Evolutionary conservation across 2,113 vertebrate genomes (phyloP).

Genomic region (Ramphastos sulfuratus): DNA sequence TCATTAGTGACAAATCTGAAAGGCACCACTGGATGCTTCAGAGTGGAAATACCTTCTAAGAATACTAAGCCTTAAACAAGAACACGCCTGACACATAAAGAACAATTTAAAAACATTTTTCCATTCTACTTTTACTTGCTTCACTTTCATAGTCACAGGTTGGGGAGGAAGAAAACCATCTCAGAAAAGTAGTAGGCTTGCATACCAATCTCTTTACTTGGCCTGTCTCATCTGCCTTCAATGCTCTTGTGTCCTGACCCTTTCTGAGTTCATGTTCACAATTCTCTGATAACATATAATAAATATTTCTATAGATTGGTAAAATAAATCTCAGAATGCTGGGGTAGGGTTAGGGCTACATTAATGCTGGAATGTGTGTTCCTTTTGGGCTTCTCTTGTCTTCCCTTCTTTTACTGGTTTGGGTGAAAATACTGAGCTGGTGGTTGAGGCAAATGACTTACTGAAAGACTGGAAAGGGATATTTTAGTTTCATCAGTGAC

Average conservation of each 20-base stretch:
- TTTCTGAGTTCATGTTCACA: background rate
- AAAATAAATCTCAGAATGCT: background rate
- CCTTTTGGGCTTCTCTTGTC: background rate
- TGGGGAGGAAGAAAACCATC: background rate
- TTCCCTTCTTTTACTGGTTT: background rate
- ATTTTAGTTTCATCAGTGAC: background rate
- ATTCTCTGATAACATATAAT: background rate
- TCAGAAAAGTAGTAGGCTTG: background rate
- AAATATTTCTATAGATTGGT: background rate
- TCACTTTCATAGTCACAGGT: background rate
- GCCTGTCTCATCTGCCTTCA: background rate
- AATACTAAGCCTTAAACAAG: background rate
- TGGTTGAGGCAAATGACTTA: background rate
- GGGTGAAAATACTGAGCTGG: background rate
- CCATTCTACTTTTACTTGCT: background rate
- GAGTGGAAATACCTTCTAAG: background rate
- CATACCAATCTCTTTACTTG: background rate
- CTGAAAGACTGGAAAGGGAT: background rate
- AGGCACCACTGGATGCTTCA: background rate
- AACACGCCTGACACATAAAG: background rate
- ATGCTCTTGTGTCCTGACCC: background rate
- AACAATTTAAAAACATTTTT: background rate
- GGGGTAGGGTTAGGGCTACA: too few species aligned
- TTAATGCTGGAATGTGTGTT: too few species aligned
- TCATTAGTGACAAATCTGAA: background rate